These are phyloP conservation scores for Drosophila ohnishii DNA, from an alignment of 1,140 invertebrate species.

Conservation along the genomic window DNA sequence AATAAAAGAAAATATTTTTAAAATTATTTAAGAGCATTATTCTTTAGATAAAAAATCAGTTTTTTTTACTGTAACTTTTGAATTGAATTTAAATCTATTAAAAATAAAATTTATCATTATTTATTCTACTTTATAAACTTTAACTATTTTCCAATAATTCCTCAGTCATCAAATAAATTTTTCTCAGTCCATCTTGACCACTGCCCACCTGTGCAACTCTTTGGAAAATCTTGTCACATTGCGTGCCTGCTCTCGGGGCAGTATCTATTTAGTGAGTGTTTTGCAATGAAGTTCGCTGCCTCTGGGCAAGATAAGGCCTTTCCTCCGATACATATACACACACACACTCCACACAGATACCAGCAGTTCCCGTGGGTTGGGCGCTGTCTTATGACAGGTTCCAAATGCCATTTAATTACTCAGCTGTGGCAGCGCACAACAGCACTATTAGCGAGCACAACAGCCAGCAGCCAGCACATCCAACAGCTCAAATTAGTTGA, in stretches of 20 bases:
- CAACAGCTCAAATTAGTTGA: constrained; percentile 72
- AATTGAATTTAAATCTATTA: background rate
- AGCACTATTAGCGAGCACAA: constrained; percentile 20
- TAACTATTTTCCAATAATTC: background rate
- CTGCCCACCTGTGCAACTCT: constrained; percentile 31
- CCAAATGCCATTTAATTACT: constrained; percentile 69
- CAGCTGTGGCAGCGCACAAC: constrained; percentile 53
- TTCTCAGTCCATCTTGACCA: constrained; percentile 21
- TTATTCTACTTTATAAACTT: no score
- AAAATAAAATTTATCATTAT: background rate
- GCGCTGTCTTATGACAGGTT: constrained; percentile 53
- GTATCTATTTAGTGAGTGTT: constrained; percentile 46
- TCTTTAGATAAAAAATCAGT: no score
- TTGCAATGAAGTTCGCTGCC: constrained; percentile 81
- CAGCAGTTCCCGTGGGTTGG: constrained; percentile 46
- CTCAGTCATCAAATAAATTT: background rate
- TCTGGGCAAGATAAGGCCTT: constrained; percentile 75
- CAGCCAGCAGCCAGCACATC: constrained; percentile 29
- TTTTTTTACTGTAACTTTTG: no score
- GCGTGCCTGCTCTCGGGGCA: constrained; percentile 44
- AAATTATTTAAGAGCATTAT: no score
- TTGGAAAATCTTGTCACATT: constrained; percentile 67
- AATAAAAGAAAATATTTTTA: no score
- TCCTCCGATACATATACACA: background rate
- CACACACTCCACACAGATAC: constrained; percentile 15